Base-by-base conservation (phyloP, 1,140 invertebrate genomes). In the Brachystomella parvula region DNA sequence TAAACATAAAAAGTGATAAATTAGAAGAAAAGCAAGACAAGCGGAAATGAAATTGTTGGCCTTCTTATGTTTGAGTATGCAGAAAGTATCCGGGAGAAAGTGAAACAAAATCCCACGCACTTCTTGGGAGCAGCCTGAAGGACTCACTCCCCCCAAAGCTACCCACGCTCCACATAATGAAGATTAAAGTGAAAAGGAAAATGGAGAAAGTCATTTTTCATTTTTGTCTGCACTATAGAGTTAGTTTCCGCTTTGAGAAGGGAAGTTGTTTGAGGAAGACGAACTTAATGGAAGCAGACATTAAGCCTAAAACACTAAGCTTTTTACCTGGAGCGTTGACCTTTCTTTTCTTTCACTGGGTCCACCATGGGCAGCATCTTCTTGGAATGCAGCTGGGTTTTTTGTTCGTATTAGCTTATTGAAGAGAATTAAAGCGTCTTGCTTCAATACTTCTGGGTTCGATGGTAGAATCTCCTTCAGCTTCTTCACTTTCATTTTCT, bases 381-480 rank as follows among this genome's bases (percentile, higher is more conserved):
- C 86, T 67, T 86, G 85, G 59, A 87, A 77, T 49, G 78, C 76
- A 3, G 86, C 84, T 3, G 87, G 81, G 78, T 89, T 87, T 78
- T 89, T 89, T 56, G 88, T 90, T 61, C 88, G 83, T 76, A 89
- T 88, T 64, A 89, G 80, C 78, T 88, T 89, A 66, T 84, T 83
- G 74, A 88, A 85, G 68, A 90, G 78, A 69, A 86, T 82, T 70
- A 88, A 79, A 64, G 85, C 83, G 62, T 82, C 79, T 49, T 79
- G 76, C 30, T 77, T 76, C 62, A 82, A 73, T 64, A 78, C 79
- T 58, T 84, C 82, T 39, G 79, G 78, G 70, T 84, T 82, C 71
- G 68, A 66, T n/a, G 71, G 71, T 6, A 73, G 59, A 61, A 65
- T 71, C 59, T 67, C 63, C 12, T 44, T 39, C 28, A 73, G 31